Evolutionary conservation across 2,888 invertebrate genomes (phyloP).

Genomic region (Dicranocentrus wangi): DNA sequence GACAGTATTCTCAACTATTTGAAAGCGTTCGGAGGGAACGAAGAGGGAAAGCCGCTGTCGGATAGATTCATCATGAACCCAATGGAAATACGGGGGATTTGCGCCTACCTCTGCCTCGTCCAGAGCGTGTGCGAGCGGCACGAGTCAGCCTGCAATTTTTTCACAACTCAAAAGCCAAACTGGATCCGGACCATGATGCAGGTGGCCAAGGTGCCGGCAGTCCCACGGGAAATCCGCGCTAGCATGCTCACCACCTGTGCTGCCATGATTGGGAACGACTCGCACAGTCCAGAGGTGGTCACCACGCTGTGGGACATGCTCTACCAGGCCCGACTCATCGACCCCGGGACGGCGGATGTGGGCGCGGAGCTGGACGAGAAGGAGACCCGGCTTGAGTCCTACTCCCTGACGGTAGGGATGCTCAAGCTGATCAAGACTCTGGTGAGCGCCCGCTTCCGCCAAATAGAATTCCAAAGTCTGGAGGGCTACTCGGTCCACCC

Average conservation of each 20-base stretch:
- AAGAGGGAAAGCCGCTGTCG: conserved; percentile 19
- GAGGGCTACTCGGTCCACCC: conserved; percentile 50
- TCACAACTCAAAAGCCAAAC: conserved; percentile 66
- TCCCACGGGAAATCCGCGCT: conserved; percentile 71
- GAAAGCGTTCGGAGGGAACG: conserved; percentile 31
- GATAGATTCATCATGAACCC: conserved; percentile 65
- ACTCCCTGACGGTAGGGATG: conserved; percentile 89
- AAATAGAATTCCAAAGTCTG: conserved; percentile 49
- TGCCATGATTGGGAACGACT: conserved; percentile 67
- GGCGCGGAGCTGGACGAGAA: conserved; percentile 91
- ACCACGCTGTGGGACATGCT: conserved; percentile 70
- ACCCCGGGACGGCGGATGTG: conserved; percentile 70
- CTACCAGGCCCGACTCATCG: conserved; percentile 66
- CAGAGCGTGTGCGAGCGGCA: conserved; percentile 60
- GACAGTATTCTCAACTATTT: conserved; percentile 79
- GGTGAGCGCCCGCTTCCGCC: conserved; percentile 79
- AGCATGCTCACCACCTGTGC: conserved; percentile 68
- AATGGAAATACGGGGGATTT: conserved; percentile 68
- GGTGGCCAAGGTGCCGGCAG: conserved; percentile 55
- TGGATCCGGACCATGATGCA: conserved; percentile 68
- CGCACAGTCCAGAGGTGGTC: conserved; percentile 52
- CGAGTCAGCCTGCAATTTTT: conserved; percentile 61
- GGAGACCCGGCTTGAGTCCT: conserved; percentile 91
- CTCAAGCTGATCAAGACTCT: conserved; percentile 84
- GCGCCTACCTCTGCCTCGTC: conserved; percentile 69